A percentile compares a stretch with the other conserved stretches of the same genome.
These are phyloP conservation scores for Botia kubotai DNA, from an alignment of 2,797 vertebrate genomes.

Conservation along the genomic window DNA sequence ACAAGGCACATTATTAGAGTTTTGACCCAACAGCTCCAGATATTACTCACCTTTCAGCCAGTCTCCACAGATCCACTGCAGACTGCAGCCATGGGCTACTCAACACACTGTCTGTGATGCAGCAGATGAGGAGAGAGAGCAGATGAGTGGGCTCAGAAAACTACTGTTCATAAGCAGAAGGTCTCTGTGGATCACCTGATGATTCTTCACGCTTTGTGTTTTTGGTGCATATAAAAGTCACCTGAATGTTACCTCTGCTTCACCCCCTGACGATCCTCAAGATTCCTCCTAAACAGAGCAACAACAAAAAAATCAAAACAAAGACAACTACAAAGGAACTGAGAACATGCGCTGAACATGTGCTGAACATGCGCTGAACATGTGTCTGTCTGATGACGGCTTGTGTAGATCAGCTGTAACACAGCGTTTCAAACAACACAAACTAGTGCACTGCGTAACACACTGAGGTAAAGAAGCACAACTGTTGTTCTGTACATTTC, in stretches of 20 bases:
- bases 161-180: neutral
- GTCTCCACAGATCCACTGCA: constrained; percentile 83
- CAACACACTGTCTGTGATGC: constrained; percentile 83
- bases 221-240: constrained; percentile 89
- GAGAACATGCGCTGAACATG: too few species aligned
- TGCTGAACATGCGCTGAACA: too few species aligned
- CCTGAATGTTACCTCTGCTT: constrained; percentile 80
- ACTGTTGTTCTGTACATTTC: too few species aligned
- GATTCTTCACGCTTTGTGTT: constrained; percentile 84
- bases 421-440: too few species aligned
- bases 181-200: constrained; percentile 80
- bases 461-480: too few species aligned
- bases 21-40: too few species aligned
- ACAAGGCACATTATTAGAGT: too few species aligned
- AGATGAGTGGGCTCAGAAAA: neutral
- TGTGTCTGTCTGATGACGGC: too few species aligned
- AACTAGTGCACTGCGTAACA: too few species aligned
- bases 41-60: constrained; percentile 85
- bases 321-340: too few species aligned
- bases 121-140: neutral
- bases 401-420: too few species aligned
- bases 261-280: constrained; percentile 78
- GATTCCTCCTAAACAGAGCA: constrained; percentile 75
- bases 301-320: too few species aligned
- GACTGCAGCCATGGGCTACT: constrained; percentile 88